A percentile compares a stretch with the other conserved stretches of the same genome.
These are phyloP conservation scores for Nomada fucata DNA, from an alignment of 2,888 invertebrate genomes.

Conservation along the genomic window DNA sequence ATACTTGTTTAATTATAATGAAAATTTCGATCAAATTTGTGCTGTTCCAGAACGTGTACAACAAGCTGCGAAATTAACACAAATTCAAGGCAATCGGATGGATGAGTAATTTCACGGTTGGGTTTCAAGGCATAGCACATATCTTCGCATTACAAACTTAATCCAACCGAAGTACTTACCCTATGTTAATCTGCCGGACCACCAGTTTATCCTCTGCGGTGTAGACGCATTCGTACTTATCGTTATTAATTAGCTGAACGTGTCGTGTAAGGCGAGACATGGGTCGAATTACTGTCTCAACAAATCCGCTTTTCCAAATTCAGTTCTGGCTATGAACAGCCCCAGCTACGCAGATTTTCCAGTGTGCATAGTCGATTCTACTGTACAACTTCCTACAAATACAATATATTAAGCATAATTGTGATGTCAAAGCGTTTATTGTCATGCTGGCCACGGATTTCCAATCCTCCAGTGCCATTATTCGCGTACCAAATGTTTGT, in stretches of 20 bases:
- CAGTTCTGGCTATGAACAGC: slow-evolving; percentile 38
- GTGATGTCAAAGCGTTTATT: too few species aligned
- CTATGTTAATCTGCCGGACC: slow-evolving; percentile 65
- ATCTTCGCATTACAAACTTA: slow-evolving; percentile 70
- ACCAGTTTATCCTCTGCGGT: slow-evolving; percentile 79
- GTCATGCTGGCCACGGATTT: too few species aligned
- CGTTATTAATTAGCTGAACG: slow-evolving; percentile 80
- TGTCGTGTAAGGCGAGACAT: slow-evolving; percentile 71
- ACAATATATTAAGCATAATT: too few species aligned
- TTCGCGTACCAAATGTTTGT: too few species aligned
- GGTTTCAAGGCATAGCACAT: slow-evolving; percentile 40
- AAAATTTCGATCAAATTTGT: too few species aligned
- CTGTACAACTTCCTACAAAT: too few species aligned
- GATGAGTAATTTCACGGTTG: background rate
- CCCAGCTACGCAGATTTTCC: slow-evolving; percentile 40
- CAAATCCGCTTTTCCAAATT: slow-evolving; percentile 75
- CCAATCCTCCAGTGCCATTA: too few species aligned
- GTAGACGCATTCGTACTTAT: slow-evolving; percentile 81
- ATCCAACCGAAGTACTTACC: slow-evolving; percentile 61
- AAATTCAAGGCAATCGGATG: background rate
- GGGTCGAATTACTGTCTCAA: slow-evolving; percentile 73
- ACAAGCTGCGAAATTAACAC: too few species aligned
- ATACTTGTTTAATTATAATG: too few species aligned
- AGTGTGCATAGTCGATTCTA: slow-evolving; percentile 37
- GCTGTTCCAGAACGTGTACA: background rate